Evolutionary conservation across 2,797 vertebrate species (phyloP), one percentile per base, ranked within the genome.

Genomic region (Liasis olivaceus): DNA sequence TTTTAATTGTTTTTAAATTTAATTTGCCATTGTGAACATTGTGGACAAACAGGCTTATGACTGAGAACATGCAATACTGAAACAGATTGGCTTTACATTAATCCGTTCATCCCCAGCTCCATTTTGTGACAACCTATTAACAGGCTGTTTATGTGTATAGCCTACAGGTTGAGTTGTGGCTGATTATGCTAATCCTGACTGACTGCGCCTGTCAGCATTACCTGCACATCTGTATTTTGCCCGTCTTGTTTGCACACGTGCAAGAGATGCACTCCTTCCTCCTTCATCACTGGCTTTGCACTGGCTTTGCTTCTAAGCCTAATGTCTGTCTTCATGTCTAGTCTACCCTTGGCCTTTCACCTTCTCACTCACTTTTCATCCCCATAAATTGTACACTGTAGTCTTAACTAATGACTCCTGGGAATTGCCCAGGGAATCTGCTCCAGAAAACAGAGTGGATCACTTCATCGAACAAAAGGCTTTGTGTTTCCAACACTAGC

Each of bases 401-500:
- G 92, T 58, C 36, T 94, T 87, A 69, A 63, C 58, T 92, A 94
- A 90, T 94, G 89, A 90, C 63, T 56, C 72, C 54, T 88, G 91
- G 86, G 89, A 93, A 59, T 60, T 81, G 85, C 28, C 26, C 51
- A 0, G 91, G 95, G 93, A 85, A 86, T 1, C 0, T 62, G 84
- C 84, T 85, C 59, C 60, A 0, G 54, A 88, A 81, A 1, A 0
- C 11, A 54, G 91, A 91, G 63, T 4, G 11, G 72, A 5, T 31
- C 88, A 47, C 87, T 72, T 93, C 87, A 58, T 59, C 90, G 85
- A 94, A 96, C 93, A 95, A 94, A 69, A 91, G 94, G 93, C 77
- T 77, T 63, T 93, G 85, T 93, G 93, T 95, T 92, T 0, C 4
- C 0, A 2, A 85, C 72, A 92, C 54, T 0, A 42, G 28, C 77